Base-by-base conservation (phyloP, 2,113 vertebrate species). In the Origma solitaria region DNA sequence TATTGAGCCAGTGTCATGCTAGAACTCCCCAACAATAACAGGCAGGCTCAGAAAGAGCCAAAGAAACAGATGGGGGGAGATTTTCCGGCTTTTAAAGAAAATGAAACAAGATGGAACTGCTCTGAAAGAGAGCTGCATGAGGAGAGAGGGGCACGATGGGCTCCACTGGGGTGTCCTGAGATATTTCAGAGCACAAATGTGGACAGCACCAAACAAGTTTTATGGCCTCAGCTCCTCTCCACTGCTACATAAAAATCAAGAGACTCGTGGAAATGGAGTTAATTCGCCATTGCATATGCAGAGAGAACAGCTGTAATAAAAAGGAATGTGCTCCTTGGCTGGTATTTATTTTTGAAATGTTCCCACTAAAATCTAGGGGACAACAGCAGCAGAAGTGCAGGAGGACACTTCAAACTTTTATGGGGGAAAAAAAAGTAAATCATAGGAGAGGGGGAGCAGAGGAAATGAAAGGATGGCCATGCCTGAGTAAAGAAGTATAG, bases 321-420 rank as follows among this genome's bases (percentile, higher is more conserved):
- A 96, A 68, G 13, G 38, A 94, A 93, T 70, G 75, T 82, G 79
- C 85, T 95, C 86, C 82, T 97, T 85, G 93, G 75, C 82, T 94
- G 94, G 50, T 91, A 73, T 95, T 96, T 96, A 88, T 96, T 96
- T 91, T 95, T 92, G 93, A 90, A 73, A 90, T 90, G 91, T 91
- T 92, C 90, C 92, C 79, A 94, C 82, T 96, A 93, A 97, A 96
- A 92, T 94, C 66, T 54, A 23, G 85, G 92, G 64, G 90, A 86
- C 90, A 91, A 35, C 8, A 82, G 81, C 13, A 91, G 54, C 86
- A 88, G 53, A 60, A 95, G 82, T 70, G 84, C 78, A 91, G 86
- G 68, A 94, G 71, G 93, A 88, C 73, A 61, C 85, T 92, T 90
- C 70, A 91, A 73, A 49, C 62, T 91, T 91, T 73, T 73, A 80